phyloP scores from a whole-genome alignment of 1,140 invertebrate species.

The Drosophila arawakana region DNA sequence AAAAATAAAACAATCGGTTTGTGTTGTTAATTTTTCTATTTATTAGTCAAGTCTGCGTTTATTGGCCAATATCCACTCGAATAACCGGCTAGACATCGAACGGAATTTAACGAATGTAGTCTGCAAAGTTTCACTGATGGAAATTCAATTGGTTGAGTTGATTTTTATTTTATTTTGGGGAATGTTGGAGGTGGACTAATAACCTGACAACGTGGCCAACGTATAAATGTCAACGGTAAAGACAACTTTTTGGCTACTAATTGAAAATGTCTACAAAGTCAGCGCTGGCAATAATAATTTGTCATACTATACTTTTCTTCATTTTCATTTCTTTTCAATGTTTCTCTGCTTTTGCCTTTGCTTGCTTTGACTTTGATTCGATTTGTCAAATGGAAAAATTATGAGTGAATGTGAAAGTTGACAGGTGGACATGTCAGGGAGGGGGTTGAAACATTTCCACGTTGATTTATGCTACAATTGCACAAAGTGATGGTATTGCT shows the following conservation, averaged over 20 bases:
- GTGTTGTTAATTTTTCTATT: background rate
- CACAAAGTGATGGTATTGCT: background rate
- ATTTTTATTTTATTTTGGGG: background rate
- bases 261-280: constrained; percentile 72
- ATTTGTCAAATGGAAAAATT: constrained; percentile 47
- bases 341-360: background rate
- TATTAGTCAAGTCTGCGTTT: background rate
- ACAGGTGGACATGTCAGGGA: constrained; percentile 22
- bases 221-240: constrained; percentile 31
- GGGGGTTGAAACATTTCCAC: constrained; percentile 13
- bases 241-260: constrained; percentile 54
- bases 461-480: constrained; percentile 52
- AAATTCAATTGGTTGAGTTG: constrained; percentile 37
- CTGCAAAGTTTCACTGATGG: constrained; percentile 67
- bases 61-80: background rate
- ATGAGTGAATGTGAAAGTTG: constrained; percentile 28
- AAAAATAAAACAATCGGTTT: background rate
- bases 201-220: constrained; percentile 22
- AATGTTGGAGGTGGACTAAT: constrained; percentile 16
- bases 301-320: background rate
- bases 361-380: constrained; percentile 4
- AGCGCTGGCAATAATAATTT: constrained; percentile 39
- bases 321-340: background rate
- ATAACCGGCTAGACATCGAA: constrained; percentile 24
- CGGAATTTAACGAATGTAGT: constrained; percentile 23